Evolutionary conservation across 2,113 vertebrate species (phyloP), one percentile per base, ranked within the genome.

Genomic region (Micronycteris hirsuta): DNA sequence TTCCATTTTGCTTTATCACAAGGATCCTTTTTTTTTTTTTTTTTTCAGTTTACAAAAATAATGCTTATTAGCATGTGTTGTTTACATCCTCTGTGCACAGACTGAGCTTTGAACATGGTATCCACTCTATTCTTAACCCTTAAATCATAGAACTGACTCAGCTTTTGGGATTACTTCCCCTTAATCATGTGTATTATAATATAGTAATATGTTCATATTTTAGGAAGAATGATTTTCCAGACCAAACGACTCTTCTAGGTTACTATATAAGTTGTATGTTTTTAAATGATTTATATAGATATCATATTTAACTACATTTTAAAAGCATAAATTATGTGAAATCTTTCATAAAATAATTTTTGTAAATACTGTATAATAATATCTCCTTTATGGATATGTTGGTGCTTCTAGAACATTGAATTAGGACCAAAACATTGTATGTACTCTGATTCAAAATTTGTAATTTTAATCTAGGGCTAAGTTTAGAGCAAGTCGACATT

Each of bases 401-500:
- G 26, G 47, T 88, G 41, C 33, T 92, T 86, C 65, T 91, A 54
- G 1, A 70, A 86, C 19, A 84, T 38, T 94, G 12, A 70, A 31
- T 92, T 93, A 87, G n/a, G 13, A 67, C 33, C 4, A 49, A 93
- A 67, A 77, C 24, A 9, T 90, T 96, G 0, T 70, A 26, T 77
- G 31, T 86, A 91, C 8, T n/a, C n/a, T 70, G n/a, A 93, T 74
- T 92, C 68, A 84, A 58, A 93, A 33, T 93, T 58, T 95, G 56
- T 63, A 2, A 65, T 96, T 97, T 74, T 96, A 78, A 61, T 97
- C 47, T 97, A 99, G 99, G 99, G 84, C 97, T 99, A 96, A 99
- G 99, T 97, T 99, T 99, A 98, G 99, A 99, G 87, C 99, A 99
- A 99, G 99, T 99, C 77, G 99, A 99, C 98, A 99, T 99, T 98